Evolutionary conservation across 2,888 invertebrate species (phyloP).

Genomic region (Hirtodrosophila duncani): DNA sequence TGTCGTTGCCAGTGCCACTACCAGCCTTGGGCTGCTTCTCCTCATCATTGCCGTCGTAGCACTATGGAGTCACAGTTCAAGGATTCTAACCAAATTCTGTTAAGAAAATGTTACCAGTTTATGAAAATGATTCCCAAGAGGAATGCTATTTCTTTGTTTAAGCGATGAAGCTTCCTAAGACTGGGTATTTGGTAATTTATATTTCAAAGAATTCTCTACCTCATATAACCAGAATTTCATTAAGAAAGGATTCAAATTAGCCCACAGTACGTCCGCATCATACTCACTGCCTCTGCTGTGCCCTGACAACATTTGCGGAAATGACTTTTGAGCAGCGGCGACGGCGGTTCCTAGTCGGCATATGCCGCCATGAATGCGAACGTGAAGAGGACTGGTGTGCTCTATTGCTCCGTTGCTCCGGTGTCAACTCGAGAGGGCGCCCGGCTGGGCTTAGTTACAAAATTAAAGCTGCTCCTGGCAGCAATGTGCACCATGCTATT

Average conservation of each 20-base stretch:
- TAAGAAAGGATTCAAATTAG: too few relatives aligned
- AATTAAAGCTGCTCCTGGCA: conserved; percentile 64
- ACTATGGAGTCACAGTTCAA: too few relatives aligned
- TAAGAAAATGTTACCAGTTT: too few relatives aligned
- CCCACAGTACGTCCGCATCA: too few relatives aligned
- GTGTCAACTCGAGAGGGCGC: conserved; percentile 32
- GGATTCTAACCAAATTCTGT: too few relatives aligned
- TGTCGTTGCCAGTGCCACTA: conserved; percentile 22
- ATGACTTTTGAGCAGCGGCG: conserved; percentile 73
- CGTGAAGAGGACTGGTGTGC: not conserved
- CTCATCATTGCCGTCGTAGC: not conserved
- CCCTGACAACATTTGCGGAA: conserved; percentile 70
- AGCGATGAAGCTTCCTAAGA: too few relatives aligned
- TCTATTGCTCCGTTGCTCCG: conserved; percentile 6
- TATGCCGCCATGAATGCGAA: conserved; percentile 34
- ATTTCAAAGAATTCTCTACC: too few relatives aligned
- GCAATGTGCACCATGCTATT: conserved; percentile 15
- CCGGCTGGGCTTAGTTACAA: conserved; percentile 57
- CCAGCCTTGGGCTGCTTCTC: not conserved
- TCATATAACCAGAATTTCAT: too few relatives aligned
- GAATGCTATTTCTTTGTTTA: too few relatives aligned
- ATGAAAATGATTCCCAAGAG: too few relatives aligned
- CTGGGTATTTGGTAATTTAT: too few relatives aligned
- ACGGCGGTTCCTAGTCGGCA: conserved; percentile 57
- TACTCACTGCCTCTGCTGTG: too few relatives aligned